Base-by-base conservation (phyloP, 1,140 invertebrate species). In the Meteorus sp. region DNA sequence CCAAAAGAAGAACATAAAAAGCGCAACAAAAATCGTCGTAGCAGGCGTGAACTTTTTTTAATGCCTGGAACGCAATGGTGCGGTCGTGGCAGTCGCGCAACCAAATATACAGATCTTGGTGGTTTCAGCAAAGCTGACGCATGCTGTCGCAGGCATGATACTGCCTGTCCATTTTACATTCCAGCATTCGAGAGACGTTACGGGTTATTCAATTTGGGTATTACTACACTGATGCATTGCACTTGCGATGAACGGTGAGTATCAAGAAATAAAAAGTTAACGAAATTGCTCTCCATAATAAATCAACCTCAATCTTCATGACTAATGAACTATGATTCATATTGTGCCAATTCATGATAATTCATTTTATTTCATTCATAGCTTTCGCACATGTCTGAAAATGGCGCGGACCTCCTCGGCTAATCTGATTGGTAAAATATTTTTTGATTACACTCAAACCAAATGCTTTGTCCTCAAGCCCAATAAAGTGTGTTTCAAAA, bases 361-460 rank as follows among this genome's bases (percentile, higher is more conserved):
- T 47, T 54, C 31, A 23, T 41, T 63, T 68, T 44, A 61, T 66
- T 64, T 61, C 74, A 61, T 65, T 84, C 85, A 17, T 84, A 96
- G 95, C 68, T 97, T 97, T 74, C 88, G 93, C 48, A 87, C 92
- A 1, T 98, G 95, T 70, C 79, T 98, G 56, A 95, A 95, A 72
- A 86, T 92, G 78, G 88, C 92, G 0, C 85, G 87, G 57, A 91
- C 92, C 0, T 88, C 88, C 2, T 86, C 92, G 1, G 89, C 94
- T 0, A 93, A 94, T 70, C 85, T 96, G 59, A 92, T 97, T 65
- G 94, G 95, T 1, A 92, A 92, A 70, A 81, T 97, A 5, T 97
- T 95, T 81, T 98, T 98, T 83, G 95, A 97, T 74, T 83, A 96
- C 0, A 87, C 97, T 2, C 92, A 94, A 71, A 94, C 91, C 0